Percentiles rank a stretch among this genome's conserved stretches.
Evolutionary conservation across 2,113 vertebrate genomes (phyloP).

Genomic region (Guaruba guarouba): DNA sequence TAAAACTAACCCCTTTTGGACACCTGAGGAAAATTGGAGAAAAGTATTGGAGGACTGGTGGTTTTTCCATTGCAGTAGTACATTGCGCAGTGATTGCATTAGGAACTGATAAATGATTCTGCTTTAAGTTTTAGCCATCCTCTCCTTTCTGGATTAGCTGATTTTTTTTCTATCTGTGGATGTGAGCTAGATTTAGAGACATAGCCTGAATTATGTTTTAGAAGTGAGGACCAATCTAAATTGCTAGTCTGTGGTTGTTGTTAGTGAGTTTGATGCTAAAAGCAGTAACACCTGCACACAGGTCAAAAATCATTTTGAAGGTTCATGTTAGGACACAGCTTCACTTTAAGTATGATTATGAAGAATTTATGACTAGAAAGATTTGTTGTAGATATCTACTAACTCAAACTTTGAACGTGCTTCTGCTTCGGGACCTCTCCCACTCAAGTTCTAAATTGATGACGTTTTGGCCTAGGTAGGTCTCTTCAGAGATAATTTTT

Average conservation of each 20-base stretch:
- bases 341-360: not conserved
- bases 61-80: not conserved
- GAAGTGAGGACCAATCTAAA: not conserved
- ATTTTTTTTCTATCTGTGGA: not conserved
- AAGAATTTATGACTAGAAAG: not conserved
- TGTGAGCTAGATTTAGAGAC: not conserved
- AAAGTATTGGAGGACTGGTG: not conserved
- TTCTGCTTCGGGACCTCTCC: not conserved
- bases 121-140: not conserved
- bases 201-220: not conserved
- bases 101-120: not conserved
- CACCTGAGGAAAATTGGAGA: not conserved
- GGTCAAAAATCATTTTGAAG: not conserved
- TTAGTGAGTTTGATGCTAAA: not conserved
- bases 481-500: not conserved
- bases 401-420: not conserved
- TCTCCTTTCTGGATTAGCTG: not conserved
- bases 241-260: not conserved
- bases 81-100: not conserved
- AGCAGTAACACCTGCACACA: not conserved
- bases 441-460: not conserved
- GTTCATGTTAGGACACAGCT: not conserved
- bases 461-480: not conserved
- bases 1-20: not conserved
- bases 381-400: not conserved